Evolutionary conservation across 2,797 vertebrate genomes (phyloP).

Genomic region (Saxicola maurus): DNA sequence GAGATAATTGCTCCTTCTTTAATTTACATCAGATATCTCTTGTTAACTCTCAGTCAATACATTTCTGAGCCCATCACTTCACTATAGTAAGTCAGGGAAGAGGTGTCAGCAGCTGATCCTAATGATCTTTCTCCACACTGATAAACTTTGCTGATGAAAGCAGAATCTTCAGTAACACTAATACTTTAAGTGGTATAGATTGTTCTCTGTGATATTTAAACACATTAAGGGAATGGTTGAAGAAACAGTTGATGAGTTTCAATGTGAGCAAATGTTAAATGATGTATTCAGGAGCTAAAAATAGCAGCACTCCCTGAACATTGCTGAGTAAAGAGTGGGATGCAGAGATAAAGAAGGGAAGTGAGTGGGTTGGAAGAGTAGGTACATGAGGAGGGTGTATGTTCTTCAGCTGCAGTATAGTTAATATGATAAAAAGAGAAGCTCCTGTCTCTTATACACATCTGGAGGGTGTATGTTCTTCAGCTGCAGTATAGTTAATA

Average conservation of each 20-base stretch:
- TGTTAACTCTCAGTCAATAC: not conserved
- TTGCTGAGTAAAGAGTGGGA: not conserved
- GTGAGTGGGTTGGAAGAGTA: not conserved
- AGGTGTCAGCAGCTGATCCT: not conserved
- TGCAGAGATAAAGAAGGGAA: not conserved
- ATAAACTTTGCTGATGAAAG: not conserved
- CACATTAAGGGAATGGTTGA: not conserved
- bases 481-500: not conserved
- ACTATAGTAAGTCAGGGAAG: not conserved
- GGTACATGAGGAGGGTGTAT: not conserved
- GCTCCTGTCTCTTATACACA: too few species aligned
- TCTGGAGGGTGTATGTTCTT: not conserved
- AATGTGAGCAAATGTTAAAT: slow-evolving; percentile 3
- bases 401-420: not conserved
- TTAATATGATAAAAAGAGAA: not conserved
- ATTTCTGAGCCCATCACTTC: not conserved
- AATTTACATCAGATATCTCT: not conserved
- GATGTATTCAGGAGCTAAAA: not conserved
- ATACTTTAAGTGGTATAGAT: slow-evolving; percentile 36
- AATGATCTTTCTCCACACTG: not conserved
- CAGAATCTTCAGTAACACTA: slow-evolving; percentile 2
- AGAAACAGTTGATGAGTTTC: not conserved
- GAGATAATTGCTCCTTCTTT: not conserved
- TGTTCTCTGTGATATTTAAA: slow-evolving; percentile 18
- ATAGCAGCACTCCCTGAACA: not conserved